Evolutionary conservation across 2,113 vertebrate species (phyloP).

Genomic region (Taxidea taxus): DNA sequence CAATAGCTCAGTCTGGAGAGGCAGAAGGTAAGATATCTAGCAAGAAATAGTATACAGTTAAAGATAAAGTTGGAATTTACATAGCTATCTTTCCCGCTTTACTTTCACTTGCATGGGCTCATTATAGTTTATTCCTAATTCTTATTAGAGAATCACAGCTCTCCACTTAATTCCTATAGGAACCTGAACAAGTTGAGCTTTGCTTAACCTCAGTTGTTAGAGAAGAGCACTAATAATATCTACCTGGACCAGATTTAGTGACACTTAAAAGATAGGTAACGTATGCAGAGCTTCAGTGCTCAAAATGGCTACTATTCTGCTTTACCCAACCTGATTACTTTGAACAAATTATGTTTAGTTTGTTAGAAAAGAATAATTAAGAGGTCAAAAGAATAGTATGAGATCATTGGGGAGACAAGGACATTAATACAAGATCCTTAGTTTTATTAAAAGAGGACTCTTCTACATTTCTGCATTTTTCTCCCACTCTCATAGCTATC

Average conservation of each 20-base stretch:
- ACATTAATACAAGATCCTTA: background rate
- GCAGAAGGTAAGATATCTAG: background rate
- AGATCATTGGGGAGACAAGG: background rate
- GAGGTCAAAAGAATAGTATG: background rate
- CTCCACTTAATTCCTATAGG: background rate
- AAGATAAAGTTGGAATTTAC: background rate
- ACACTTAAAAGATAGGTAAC: background rate
- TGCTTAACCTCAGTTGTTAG: background rate
- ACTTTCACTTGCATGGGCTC: background rate
- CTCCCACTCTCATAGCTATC: background rate
- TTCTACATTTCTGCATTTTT: background rate
- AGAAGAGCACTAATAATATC: background rate
- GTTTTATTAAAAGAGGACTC: background rate
- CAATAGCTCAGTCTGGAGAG: background rate
- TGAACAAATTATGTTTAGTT: background rate
- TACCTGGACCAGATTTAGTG: background rate
- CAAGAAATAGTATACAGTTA: background rate
- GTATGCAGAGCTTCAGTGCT: background rate
- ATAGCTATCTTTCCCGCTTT: background rate
- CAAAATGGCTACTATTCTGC: background rate
- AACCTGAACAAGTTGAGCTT: background rate
- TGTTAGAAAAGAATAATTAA: background rate
- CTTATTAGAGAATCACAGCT: background rate
- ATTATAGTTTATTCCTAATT: background rate
- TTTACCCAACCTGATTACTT: background rate